Evolutionary conservation across 30 jellyfish, hydroid and myxozoan species (phyloP).

Genomic region (Turritopsis rubra): DNA sequence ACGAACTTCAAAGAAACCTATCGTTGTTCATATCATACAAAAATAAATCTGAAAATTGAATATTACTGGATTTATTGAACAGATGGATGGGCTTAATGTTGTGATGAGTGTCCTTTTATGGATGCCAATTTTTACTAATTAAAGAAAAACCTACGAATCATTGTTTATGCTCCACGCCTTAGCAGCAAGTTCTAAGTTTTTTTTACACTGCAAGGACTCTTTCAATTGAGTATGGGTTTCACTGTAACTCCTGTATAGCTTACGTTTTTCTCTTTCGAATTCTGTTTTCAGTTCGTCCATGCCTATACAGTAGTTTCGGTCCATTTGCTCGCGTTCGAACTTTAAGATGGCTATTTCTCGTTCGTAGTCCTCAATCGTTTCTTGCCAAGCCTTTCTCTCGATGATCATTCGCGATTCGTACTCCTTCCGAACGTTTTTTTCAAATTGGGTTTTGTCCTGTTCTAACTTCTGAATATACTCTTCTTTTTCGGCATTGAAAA

Average conservation of each 20-base stretch:
- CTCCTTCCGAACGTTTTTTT: slow-evolving; percentile 39
- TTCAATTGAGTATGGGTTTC: slow-evolving; percentile 13
- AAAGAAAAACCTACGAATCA: not conserved
- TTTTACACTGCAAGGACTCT: not conserved
- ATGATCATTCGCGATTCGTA: slow-evolving; percentile 43
- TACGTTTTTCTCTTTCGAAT: slow-evolving; percentile 55
- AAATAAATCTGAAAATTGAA: no score
- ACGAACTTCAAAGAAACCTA: no score
- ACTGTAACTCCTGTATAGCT: slow-evolving; percentile 5
- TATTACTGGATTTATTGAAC: no score
- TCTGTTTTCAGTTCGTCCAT: slow-evolving; percentile 73
- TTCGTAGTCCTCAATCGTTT: slow-evolving; percentile 68
- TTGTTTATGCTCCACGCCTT: not conserved
- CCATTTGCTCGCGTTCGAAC: slow-evolving; percentile 79
- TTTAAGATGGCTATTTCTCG: slow-evolving; percentile 71
- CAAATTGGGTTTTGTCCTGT: slow-evolving; percentile 51
- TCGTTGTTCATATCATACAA: no score
- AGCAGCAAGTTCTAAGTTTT: not conserved
- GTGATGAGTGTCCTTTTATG: no score
- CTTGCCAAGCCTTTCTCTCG: slow-evolving; percentile 88
- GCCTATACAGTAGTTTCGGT: slow-evolving; percentile 77
- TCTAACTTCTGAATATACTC: slow-evolving; percentile 36
- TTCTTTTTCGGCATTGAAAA: slow-evolving; percentile 65
- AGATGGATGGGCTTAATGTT: no score
- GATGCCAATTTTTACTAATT: no score